Conservation (phyloP, 2,888 invertebrate species). For the Thymelicus lineola region DNA sequence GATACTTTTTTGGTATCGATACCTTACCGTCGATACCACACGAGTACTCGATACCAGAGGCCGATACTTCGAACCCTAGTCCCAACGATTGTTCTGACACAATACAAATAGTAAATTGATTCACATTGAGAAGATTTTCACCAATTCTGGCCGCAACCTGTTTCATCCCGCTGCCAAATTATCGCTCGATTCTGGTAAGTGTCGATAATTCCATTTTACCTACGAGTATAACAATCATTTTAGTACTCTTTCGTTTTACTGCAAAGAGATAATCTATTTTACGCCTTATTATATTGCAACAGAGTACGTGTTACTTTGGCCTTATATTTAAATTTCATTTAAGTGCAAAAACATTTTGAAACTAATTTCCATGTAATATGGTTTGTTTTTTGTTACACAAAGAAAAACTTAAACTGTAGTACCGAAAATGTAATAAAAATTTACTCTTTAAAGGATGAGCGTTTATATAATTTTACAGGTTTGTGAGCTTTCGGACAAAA, state of each 20-base stretch:
- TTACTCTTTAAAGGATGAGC: slow-evolving; percentile 23
- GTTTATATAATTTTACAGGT: slow-evolving; percentile 29
- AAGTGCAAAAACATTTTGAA: not conserved
- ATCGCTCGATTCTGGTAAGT: slow-evolving; percentile 24
- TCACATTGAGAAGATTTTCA: slow-evolving; percentile 12
- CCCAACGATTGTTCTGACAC: not conserved
- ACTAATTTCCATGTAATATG: not conserved
- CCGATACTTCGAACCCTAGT: too few relatives aligned
- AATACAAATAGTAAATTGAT: slow-evolving; percentile 10
- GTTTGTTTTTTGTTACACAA: not conserved
- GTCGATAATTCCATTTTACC: slow-evolving; percentile 33
- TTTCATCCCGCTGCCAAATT: slow-evolving; percentile 21
- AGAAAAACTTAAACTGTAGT: slow-evolving; percentile 24
- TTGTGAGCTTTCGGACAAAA: slow-evolving; percentile 18
- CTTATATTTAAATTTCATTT: not conserved
- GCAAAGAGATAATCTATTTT: not conserved
- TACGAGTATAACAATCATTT: slow-evolving; percentile 34
- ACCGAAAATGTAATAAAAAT: slow-evolving; percentile 29
- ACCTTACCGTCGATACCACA: too few relatives aligned
- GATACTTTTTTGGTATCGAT: too few relatives aligned
- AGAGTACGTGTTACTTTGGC: slow-evolving; percentile 8
- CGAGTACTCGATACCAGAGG: too few relatives aligned
- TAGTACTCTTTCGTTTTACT: slow-evolving; percentile 16
- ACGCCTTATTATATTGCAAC: not conserved
- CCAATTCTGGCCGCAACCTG: slow-evolving; percentile 10